Base-by-base conservation (phyloP, 2,888 invertebrate genomes). In the Mimachlamys varia region DNA sequence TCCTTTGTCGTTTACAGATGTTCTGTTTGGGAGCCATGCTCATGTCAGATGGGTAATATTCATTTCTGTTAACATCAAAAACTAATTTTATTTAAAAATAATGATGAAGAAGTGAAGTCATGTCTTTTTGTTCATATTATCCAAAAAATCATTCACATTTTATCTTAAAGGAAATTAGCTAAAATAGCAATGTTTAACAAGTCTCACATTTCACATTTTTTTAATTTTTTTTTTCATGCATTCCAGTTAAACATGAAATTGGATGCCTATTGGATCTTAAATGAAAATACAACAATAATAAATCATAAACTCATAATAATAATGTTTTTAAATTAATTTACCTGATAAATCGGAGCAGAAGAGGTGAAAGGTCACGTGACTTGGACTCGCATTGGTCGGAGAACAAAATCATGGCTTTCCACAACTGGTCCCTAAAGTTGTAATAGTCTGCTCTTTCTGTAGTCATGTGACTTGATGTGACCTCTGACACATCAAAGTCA, bases 271-370 rank as follows among this genome's bases (percentile, higher is more conserved):
- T 44, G 44, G 44, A n/a, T 44, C 44, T 44, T 44, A 3, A 44
- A 53, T 53, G 53, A 53, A 53, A 17, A 17, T 53, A 53, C 53
- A 53, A 53, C 53, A 12, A 7, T 5, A 44, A 7, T 44, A 53
- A 53, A 17, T 53, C 53, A 53, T 2, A 2, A 53, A 53, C 15
- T 2, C 5, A 10, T 5, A 2, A 53, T 5, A 17, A 10, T 10
- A 17, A 19, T 17, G 13, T 2, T 53, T 53, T 5, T 10, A 53
- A 53, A 15, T 44, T 7, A 53, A 17, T 53, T 19, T 53, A 98
- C 97, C 98, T 97, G 90, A 98, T 97, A 96, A 99, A 99, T 92
- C 97, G 97, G 89, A 99, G 97, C 94, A 99, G 98, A n/a, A 99
- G 95, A 7, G 98, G 97, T 0, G 98, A 98, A 33, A 99, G 97